Evolutionary conservation across 2,113 vertebrate genomes (phyloP).

Genomic region (Colaptes auratus): DNA sequence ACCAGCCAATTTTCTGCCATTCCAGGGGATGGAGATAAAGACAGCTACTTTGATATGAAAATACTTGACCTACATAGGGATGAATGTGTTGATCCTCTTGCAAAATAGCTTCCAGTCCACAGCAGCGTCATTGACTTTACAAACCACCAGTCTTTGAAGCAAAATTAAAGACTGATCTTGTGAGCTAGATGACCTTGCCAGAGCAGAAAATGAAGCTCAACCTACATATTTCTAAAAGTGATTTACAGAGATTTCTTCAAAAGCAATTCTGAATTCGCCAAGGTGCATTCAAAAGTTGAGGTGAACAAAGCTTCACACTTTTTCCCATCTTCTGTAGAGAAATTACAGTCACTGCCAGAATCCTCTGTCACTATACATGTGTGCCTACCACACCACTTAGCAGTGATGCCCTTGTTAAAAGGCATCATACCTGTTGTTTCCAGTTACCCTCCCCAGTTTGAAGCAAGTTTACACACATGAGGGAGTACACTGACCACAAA

Average conservation of each 20-base stretch:
- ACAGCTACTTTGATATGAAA: neutral
- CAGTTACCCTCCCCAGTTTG: neutral
- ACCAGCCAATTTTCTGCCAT: neutral
- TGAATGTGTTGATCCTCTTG: neutral
- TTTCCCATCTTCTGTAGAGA: neutral
- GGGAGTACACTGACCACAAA: neutral
- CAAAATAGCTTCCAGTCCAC: neutral
- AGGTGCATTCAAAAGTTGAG: slow-evolving; percentile 11
- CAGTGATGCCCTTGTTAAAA: neutral
- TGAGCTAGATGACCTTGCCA: slow-evolving; percentile 23
- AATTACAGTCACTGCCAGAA: neutral
- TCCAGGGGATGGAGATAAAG: neutral
- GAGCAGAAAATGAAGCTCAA: slow-evolving; percentile 7
- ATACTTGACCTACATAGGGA: neutral
- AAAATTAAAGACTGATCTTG: slow-evolving; percentile 16
- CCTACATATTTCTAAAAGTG: neutral
- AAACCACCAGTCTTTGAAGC: neutral
- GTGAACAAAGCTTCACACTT: neutral
- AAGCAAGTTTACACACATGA: neutral
- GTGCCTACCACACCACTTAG: neutral
- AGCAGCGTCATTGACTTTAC: neutral
- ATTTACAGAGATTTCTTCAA: slow-evolving; percentile 21
- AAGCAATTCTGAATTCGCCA: slow-evolving; percentile 33
- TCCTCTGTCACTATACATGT: neutral
- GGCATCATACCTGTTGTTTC: neutral